A percentile compares a stretch with the other conserved stretches of the same genome.
Conservation (phyloP, 2,888 invertebrate species). For the Thymelicus acteon region DNA sequence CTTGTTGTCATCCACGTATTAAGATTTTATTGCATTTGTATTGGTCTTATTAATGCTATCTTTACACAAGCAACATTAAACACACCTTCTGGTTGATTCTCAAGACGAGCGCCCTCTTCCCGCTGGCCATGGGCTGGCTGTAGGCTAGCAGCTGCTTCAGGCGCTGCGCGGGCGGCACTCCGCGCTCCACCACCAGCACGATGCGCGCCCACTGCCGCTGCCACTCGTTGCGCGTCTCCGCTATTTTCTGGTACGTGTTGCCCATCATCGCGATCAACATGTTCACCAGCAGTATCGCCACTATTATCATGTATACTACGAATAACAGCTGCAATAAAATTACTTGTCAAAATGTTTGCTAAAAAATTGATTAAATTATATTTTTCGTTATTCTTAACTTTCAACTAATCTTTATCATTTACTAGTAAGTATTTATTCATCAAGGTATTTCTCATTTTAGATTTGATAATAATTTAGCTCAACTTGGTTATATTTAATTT, state of each 20-base stretch:
- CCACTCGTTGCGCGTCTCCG: constrained; percentile 98
- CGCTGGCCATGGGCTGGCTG: constrained; percentile 97
- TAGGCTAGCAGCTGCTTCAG: constrained; percentile 94
- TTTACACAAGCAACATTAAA: neutral
- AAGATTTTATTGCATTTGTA: too few species aligned
- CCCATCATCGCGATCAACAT: constrained; percentile 99
- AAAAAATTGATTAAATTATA: too few species aligned
- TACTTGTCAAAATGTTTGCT: too few species aligned
- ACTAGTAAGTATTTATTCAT: too few species aligned
- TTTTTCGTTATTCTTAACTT: too few species aligned
- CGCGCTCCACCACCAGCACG: constrained; percentile 97
- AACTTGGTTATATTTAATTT: too few species aligned
- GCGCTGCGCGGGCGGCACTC: constrained; percentile 95
- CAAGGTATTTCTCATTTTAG: too few species aligned
- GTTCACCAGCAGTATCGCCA: constrained; percentile 97
- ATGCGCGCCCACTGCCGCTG: constrained; percentile 99
- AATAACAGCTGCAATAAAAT: constrained; percentile 89
- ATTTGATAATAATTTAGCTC: too few species aligned
- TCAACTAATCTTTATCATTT: too few species aligned
- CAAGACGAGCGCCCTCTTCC: constrained; percentile 93
- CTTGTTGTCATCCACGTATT: too few species aligned
- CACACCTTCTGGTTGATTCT: constrained; percentile 94
- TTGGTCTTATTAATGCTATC: too few species aligned
- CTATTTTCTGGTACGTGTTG: constrained; percentile 98
- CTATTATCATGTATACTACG: constrained; percentile 98